Evolutionary conservation across 2,113 vertebrate genomes (phyloP).

Genomic region (Myrmophylax atrothorax): DNA sequence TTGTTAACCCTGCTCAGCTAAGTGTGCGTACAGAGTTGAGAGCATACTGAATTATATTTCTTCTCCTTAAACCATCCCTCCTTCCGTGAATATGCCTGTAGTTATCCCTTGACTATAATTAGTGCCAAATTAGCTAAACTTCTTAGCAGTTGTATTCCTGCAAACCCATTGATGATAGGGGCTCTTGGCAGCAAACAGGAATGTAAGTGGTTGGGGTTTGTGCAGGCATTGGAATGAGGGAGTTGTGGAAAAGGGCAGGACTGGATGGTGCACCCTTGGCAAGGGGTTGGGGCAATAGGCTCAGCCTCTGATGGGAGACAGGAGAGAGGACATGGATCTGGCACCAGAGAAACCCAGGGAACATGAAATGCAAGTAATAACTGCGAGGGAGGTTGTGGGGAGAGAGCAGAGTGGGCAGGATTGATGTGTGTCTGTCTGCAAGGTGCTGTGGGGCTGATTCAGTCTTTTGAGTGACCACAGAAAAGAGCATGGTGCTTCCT

Average conservation of each 20-base stretch:
- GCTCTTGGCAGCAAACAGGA: neutral
- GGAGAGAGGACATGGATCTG: neutral
- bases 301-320: neutral
- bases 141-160: neutral
- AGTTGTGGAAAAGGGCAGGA: neutral
- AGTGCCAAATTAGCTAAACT: constrained; percentile 45
- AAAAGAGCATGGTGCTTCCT: neutral
- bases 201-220: neutral
- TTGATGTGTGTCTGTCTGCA: neutral
- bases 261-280: neutral
- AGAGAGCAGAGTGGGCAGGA: neutral
- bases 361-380: neutral
- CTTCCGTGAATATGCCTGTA: neutral
- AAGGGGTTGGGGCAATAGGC: rapidly evolving
- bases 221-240: neutral
- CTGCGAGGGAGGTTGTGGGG: neutral
- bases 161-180: neutral
- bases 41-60: neutral
- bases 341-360: neutral
- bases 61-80: neutral
- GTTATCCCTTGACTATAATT: constrained; percentile 38
- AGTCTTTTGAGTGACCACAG: neutral
- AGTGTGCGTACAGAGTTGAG: neutral
- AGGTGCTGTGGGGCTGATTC: neutral
- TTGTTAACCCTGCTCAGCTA: constrained; percentile 59